Conservation (phyloP, 2,113 vertebrate species). For the Piliocolobus tephrosceles region DNA sequence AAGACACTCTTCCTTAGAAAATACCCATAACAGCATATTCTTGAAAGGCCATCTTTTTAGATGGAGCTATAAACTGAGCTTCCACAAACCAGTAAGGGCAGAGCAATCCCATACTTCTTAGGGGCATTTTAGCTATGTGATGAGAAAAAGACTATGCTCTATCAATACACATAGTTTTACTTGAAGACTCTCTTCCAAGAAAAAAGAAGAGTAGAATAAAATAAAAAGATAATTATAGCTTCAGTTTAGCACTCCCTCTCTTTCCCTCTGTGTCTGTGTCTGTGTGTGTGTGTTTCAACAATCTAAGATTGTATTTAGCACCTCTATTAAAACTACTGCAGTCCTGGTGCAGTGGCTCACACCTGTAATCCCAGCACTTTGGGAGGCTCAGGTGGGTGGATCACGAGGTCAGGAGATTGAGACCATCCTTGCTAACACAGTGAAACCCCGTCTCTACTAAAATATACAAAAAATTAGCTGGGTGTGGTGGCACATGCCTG, state of each 20-base stretch:
- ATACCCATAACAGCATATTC: not conserved
- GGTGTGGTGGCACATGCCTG: too few species aligned
- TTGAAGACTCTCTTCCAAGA: not conserved
- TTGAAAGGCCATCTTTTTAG: not conserved
- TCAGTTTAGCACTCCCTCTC: not conserved
- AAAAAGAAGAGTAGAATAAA: not conserved
- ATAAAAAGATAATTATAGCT: not conserved
- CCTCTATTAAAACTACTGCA: not conserved
- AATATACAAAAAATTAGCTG: too few species aligned
- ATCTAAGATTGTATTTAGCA: not conserved
- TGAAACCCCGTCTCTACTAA: too few species aligned
- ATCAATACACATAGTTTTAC: not conserved
- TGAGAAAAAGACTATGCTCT: not conserved
- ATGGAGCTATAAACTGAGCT: not conserved
- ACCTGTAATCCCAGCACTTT: too few species aligned
- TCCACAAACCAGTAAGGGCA: not conserved
- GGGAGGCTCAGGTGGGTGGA: too few species aligned
- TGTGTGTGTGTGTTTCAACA: not conserved
- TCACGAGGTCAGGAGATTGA: too few species aligned
- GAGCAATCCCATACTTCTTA: not conserved
- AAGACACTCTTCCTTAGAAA: not conserved
- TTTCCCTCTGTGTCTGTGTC: too few species aligned
- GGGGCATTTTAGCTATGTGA: not conserved
- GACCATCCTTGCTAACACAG: too few species aligned
- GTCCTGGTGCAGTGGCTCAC: too few species aligned